phyloP scores from a whole-genome alignment of 2,113 vertebrate genomes.

The Varanus salvator region DNA sequence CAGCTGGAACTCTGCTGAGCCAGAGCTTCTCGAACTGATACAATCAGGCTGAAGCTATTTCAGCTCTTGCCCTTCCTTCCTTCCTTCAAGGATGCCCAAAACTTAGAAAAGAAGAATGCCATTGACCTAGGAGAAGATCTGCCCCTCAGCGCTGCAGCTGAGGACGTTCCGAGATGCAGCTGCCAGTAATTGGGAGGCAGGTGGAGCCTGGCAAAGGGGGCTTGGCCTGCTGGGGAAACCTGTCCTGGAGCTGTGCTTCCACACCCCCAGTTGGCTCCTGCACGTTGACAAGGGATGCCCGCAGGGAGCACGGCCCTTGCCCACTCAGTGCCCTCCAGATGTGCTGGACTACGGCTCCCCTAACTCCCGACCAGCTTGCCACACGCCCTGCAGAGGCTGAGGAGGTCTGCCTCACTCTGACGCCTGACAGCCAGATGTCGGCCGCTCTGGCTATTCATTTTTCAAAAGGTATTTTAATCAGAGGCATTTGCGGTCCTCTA shows the following conservation, averaged over 20 bases:
- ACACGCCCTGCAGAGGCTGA: neutral
- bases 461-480: neutral
- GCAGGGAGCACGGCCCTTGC: too few species aligned
- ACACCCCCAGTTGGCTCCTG: too few species aligned
- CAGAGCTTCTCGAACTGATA: neutral
- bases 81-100: neutral
- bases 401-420: neutral
- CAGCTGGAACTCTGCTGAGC: neutral
- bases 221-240: too few species aligned
- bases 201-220: too few species aligned
- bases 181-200: too few species aligned
- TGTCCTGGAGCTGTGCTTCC: too few species aligned
- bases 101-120: neutral
- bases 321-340: too few species aligned
- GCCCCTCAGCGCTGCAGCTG: neutral
- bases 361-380: too few species aligned
- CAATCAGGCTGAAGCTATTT: neutral
- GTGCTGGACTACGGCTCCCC: too few species aligned
- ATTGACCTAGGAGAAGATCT: neutral
- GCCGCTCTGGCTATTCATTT: neutral
- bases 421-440: conserved; percentile 3
- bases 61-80: neutral
- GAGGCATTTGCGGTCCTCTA: neutral
- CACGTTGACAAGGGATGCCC: too few species aligned
- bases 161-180: too few species aligned